Percentiles rank a stretch among this genome's conserved stretches.
Evolutionary conservation across 1,140 invertebrate genomes (phyloP).

Genomic region (Lysiphlebus fabarum): DNA sequence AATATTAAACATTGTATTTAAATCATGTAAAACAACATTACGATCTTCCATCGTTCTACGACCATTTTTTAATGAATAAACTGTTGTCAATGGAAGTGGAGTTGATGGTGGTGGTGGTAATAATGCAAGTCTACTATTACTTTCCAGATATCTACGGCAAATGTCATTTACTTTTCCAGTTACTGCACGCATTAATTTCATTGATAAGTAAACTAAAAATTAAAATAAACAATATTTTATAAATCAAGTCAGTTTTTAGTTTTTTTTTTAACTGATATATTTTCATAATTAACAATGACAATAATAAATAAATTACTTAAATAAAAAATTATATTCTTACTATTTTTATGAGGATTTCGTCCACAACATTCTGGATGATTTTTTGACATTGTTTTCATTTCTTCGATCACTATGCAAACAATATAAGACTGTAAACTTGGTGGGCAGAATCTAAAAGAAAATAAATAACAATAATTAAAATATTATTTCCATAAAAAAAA

Average conservation of each 20-base stretch:
- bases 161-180: slow-evolving; percentile 68
- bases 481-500: too few relatives aligned
- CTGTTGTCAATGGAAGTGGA: slow-evolving; percentile 55
- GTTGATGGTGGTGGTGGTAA: slow-evolving; percentile 56
- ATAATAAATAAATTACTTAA: slow-evolving; percentile 8
- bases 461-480: slow-evolving; percentile 24
- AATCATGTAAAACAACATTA: slow-evolving; percentile 72
- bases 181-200: slow-evolving; percentile 70
- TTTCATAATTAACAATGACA: neutral
- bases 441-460: slow-evolving; percentile 66
- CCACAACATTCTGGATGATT: slow-evolving; percentile 64
- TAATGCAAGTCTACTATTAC: slow-evolving; percentile 57
- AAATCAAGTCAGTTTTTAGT: too few relatives aligned
- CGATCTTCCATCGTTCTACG: slow-evolving; percentile 84
- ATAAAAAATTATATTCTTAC: slow-evolving; percentile 46
- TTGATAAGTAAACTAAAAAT: slow-evolving; percentile 62
- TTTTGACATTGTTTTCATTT: slow-evolving; percentile 61
- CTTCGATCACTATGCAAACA: slow-evolving; percentile 63
- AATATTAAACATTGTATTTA: slow-evolving; percentile 66
- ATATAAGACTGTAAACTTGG: slow-evolving; percentile 63
- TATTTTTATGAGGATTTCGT: slow-evolving; percentile 57
- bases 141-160: slow-evolving; percentile 64
- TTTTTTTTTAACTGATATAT: neutral
- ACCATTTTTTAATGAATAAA: slow-evolving; percentile 73
- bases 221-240: neutral